Conservation (phyloP, 92 coral and sea anemone species). For the Zoanthus solanderi region DNA sequence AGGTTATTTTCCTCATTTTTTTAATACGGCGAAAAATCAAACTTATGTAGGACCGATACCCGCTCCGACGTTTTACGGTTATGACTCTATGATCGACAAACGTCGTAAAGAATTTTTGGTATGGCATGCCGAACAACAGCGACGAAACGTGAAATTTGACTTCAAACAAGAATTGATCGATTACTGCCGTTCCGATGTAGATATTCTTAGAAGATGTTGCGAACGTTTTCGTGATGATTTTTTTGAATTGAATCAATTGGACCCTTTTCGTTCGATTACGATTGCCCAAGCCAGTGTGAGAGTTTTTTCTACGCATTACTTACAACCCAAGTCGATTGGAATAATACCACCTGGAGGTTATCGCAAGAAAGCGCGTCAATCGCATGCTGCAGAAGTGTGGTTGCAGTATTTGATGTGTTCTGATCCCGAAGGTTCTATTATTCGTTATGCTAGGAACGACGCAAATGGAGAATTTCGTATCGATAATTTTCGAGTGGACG, state of each 20-base stretch:
- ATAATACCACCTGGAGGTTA: neutral
- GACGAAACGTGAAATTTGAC: neutral
- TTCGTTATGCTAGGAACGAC: neutral
- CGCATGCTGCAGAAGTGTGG: neutral
- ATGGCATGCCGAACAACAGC: neutral
- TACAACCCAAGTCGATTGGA: neutral
- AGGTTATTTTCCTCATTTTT: constrained; percentile 36
- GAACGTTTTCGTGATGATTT: neutral
- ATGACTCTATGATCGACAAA: neutral
- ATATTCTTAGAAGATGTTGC: neutral
- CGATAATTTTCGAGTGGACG: neutral
- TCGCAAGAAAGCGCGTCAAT: neutral
- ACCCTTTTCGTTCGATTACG: neutral
- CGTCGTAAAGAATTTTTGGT: neutral
- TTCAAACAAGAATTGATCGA: neutral
- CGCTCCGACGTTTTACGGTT: neutral
- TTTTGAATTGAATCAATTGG: too few relatives aligned
- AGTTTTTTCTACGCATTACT: neutral
- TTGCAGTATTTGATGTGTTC: neutral
- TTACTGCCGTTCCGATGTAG: neutral
- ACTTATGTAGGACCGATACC: constrained; percentile 50
- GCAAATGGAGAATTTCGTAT: neutral
- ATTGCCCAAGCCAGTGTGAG: neutral
- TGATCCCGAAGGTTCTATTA: neutral
- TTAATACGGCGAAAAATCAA: constrained; percentile 22